phyloP scores from a whole-genome alignment of 2,113 vertebrate genomes.

The Erinaceus europaeus region DNA sequence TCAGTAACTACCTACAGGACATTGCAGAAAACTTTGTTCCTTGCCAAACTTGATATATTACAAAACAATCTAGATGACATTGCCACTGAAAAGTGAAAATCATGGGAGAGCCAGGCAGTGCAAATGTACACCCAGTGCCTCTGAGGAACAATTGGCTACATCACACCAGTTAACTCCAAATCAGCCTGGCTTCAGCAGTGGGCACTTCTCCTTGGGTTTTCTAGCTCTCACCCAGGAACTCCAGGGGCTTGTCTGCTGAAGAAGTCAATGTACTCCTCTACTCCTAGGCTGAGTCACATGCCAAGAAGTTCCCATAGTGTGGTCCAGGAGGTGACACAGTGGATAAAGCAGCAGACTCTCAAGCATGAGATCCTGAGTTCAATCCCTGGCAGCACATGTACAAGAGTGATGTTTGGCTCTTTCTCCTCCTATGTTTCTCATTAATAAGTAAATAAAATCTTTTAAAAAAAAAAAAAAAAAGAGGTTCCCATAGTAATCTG shows the following conservation, averaged over 20 bases:
- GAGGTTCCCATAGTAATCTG: conserved; percentile 7
- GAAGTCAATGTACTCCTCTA: background rate
- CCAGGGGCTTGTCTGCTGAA: background rate
- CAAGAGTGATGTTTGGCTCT: too few relatives aligned
- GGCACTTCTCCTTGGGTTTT: background rate
- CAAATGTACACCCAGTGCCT: background rate
- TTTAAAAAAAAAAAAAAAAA: too few relatives aligned
- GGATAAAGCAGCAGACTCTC: too few relatives aligned
- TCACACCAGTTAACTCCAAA: background rate
- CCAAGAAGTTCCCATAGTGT: conserved; percentile 9
- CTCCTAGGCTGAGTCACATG: background rate
- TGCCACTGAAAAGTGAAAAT: too few relatives aligned
- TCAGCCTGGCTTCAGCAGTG: background rate
- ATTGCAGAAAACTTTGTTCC: background rate
- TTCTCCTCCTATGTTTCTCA: too few relatives aligned
- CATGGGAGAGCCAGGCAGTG: too few relatives aligned
- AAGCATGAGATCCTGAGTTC: too few relatives aligned
- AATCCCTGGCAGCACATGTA: too few relatives aligned
- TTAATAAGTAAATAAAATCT: too few relatives aligned
- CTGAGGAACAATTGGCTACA: background rate
- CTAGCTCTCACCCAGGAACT: background rate
- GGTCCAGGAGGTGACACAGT: too few relatives aligned
- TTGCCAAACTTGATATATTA: background rate
- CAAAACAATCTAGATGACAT: too few relatives aligned
- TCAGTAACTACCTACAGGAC: background rate